phyloP scores from a whole-genome alignment of 1,140 invertebrate species.

The Tribolium castaneum region DNA sequence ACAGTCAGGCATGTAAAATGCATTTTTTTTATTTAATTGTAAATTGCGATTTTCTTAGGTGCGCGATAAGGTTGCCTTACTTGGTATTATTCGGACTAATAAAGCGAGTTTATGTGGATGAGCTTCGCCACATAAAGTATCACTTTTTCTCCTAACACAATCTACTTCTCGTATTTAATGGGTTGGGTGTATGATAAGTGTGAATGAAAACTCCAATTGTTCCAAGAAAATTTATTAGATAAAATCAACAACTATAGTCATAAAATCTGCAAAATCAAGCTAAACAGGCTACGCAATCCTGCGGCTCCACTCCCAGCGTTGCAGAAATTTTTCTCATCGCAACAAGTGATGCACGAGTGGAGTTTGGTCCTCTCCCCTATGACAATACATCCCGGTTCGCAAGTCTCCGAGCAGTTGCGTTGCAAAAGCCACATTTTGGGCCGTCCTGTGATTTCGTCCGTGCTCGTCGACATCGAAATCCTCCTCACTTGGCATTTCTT shows the following conservation, averaged over 20 bases:
- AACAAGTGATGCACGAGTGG: constrained; percentile 85
- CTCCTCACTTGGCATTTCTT: constrained; percentile 85
- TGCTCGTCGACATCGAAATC: constrained; percentile 85
- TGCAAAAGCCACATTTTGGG: constrained; percentile 85
- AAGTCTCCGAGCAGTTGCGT: constrained; percentile 82
- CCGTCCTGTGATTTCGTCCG: constrained; percentile 80
- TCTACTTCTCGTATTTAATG: no score
- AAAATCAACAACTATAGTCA: not conserved
- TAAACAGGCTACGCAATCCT: not conserved
- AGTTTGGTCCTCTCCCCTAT: constrained; percentile 88
- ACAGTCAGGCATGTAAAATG: no score
- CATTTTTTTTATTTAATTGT: no score
- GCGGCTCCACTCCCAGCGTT: constrained; percentile 66
- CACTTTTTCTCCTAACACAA: no score
- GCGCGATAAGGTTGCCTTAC: no score
- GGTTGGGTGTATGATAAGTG: no score
- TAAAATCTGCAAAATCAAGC: not conserved
- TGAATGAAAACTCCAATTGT: no score
- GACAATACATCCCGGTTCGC: constrained; percentile 86
- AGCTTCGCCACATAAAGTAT: no score
- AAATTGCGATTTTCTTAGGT: no score
- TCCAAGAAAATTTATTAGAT: not conserved
- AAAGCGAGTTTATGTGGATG: no score
- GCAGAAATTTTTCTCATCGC: constrained; percentile 79
- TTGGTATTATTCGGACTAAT: no score